Conservation (phyloP, 2,113 vertebrate species). For the Paramormyrops kingsleyae region DNA sequence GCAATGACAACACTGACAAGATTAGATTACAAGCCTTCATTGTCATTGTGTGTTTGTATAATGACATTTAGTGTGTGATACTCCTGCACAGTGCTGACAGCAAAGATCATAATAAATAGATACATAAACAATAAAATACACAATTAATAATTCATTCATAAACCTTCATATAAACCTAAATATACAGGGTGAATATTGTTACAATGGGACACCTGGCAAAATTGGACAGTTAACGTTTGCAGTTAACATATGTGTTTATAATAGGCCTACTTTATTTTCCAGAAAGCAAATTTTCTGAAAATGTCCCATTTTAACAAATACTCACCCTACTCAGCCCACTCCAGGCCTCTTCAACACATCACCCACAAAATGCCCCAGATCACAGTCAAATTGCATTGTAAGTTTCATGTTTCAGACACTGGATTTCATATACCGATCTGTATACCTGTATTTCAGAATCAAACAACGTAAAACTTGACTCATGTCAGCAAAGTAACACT, state of each 20-base stretch:
- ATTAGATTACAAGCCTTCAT: not conserved
- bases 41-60: not conserved
- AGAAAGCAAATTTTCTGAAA: too few species aligned
- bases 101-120: not conserved
- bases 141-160: not conserved
- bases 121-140: not conserved
- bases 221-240: too few species aligned
- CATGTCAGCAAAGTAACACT: conserved; percentile 40
- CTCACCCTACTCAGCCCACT: not conserved
- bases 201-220: too few species aligned
- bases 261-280: too few species aligned
- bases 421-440: not conserved
- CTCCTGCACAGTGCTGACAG: not conserved
- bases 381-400: not conserved
- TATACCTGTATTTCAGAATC: not conserved
- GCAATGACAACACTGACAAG: not conserved
- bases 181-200: not conserved
- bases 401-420: not conserved
- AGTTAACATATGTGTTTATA: too few species aligned
- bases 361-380: not conserved
- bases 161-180: not conserved
- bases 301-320: too few species aligned
- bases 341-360: not conserved
- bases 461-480: not conserved
- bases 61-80: not conserved